These are phyloP conservation scores for Hirundo rustica DNA, from an alignment of 2,797 vertebrate species.

Conservation along the genomic window DNA sequence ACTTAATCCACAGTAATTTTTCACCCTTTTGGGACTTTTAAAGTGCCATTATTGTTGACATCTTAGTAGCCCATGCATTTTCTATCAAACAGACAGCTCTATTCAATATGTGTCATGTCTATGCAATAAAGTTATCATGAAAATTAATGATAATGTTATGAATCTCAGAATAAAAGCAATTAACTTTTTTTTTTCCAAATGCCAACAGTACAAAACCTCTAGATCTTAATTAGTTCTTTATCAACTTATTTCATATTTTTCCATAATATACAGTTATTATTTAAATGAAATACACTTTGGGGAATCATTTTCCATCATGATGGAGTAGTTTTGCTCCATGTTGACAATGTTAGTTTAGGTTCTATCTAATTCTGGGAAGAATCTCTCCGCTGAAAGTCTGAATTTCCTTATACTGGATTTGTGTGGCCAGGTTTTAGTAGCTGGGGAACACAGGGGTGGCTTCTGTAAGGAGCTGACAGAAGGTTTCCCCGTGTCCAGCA, in stretches of 20 bases:
- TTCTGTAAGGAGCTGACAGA: not conserved
- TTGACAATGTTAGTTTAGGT: not conserved
- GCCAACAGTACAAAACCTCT: not conserved
- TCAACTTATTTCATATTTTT: conserved; percentile 8
- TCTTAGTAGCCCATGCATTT: not conserved
- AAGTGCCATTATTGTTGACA: not conserved
- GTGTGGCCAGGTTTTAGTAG: not conserved
- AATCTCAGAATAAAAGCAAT: conserved; percentile 34
- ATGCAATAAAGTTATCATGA: not conserved
- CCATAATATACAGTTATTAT: not conserved
- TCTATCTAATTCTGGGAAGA: not conserved
- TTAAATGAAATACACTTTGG: not conserved
- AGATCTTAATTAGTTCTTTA: conserved; percentile 20
- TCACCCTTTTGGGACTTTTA: not conserved
- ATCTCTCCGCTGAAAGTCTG: not conserved
- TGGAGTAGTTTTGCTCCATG: not conserved
- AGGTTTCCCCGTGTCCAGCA: not conserved
- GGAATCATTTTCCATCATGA: not conserved
- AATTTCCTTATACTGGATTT: not conserved
- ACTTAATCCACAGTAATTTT: not conserved
- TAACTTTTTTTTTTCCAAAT: conserved; percentile 29
- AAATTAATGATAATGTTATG: conserved; percentile 14
- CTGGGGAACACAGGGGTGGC: not conserved
- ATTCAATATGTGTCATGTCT: conserved; percentile 1
- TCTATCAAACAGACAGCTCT: conserved; percentile 2